Evolutionary conservation across 2,113 vertebrate species (phyloP), one percentile per base, ranked within the genome.

Genomic region (Panthera leo): DNA sequence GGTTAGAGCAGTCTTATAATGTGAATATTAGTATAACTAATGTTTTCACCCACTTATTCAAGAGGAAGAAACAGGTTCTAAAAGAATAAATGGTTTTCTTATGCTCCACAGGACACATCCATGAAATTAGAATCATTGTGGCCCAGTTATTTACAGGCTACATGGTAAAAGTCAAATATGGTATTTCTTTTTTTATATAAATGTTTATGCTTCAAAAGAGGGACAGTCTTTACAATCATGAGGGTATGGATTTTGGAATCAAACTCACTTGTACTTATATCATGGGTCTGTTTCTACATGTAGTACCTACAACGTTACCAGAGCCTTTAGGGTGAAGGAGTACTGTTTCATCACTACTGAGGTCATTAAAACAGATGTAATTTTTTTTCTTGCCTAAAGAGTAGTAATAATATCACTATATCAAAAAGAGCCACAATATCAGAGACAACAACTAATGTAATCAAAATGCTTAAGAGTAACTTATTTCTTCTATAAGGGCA

Each of bases 251-350:
- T 51, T 85, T 78, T 85, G 83, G 45, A 92, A 45, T 61, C 3
- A 55, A 80, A 42, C 0, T 16, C 8, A 14, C 7, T 25, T 14
- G 23, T n/a, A 15, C 34, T 89, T 27, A 2, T 48, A 0, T 45
- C 5, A 25, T 31, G 53, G 21, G 29, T 75, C 2, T 91, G 15
- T 63, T 55, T 80, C 55, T 65, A 19, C 21, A 8, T 5, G 2
- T 23, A 3, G 2, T 18, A 48, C 11, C 14, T 48, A 6, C 15
- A 25, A 73, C 21, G 27, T 31, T 18, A 15, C 3, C 3, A 88
- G 8, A 14, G 27, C 1, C 8, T 63, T 55, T 14, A 39, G 16
- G 23, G 23, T 23, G 2, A 25, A 79, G 1, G 3, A 7, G 1
- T 19, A 27, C 7, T 73, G 10, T 65, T 73, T n/a, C n/a, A 68